Evolutionary conservation across 2,113 vertebrate species (phyloP).

Genomic region (Puffinus mauretanicus): DNA sequence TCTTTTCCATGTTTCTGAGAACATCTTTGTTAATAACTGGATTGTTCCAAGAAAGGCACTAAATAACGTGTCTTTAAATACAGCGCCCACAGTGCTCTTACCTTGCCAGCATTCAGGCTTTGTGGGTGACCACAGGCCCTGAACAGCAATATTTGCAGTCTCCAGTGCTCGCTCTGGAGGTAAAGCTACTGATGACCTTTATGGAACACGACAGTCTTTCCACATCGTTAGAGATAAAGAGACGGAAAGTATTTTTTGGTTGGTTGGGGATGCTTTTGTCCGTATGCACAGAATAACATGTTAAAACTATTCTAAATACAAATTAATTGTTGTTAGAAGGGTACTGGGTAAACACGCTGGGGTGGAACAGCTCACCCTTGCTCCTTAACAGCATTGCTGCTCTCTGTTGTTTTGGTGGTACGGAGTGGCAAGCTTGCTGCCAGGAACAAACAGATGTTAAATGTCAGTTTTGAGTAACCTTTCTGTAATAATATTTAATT

Average conservation of each 20-base stretch:
- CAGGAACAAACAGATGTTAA: neutral
- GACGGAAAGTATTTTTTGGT: fast-evolving
- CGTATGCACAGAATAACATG: neutral
- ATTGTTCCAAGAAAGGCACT: neutral
- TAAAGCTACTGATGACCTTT: neutral
- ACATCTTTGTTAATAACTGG: neutral
- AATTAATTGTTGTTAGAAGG: neutral
- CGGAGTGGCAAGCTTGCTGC: neutral
- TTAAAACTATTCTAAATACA: neutral
- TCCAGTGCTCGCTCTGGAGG: neutral
- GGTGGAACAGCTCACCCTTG: neutral
- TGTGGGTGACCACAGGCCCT: neutral
- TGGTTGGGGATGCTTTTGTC: neutral
- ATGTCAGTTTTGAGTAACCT: neutral
- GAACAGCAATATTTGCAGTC: neutral
- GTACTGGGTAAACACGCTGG: neutral
- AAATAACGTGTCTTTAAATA: neutral
- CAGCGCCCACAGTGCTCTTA: neutral
- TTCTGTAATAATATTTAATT: neutral
- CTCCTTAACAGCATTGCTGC: neutral
- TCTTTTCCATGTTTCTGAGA: neutral
- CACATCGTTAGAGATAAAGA: neutral
- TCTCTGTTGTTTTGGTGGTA: neutral
- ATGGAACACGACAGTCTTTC: neutral
- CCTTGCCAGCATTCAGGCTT: neutral